These are phyloP conservation scores for Nymphalis c-album DNA, from an alignment of 2,888 invertebrate genomes.

Conservation along the genomic window DNA sequence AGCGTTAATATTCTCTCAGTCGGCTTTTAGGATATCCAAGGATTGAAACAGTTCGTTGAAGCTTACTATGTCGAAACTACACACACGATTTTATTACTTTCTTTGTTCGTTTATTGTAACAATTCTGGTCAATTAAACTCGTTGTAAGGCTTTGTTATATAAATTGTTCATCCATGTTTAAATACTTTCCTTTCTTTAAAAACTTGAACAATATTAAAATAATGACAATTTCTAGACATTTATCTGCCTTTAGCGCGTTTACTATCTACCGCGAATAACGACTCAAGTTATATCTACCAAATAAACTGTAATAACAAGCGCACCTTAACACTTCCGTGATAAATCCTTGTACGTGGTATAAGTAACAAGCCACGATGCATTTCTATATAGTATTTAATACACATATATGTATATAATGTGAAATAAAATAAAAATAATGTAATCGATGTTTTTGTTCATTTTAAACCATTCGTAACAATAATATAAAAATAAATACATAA, in stretches of 20 bases:
- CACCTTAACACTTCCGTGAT: constrained; percentile 64
- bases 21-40: too few species aligned
- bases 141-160: neutral
- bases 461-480: too few species aligned
- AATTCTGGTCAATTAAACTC: too few species aligned
- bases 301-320: constrained; percentile 70
- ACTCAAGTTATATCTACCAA: constrained; percentile 64
- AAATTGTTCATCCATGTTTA: neutral
- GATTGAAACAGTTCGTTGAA: too few species aligned
- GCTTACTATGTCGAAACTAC: too few species aligned
- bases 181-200: neutral
- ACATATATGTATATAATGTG: too few species aligned
- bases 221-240: neutral
- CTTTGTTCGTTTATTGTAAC: too few species aligned
- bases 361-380: constrained; percentile 32
- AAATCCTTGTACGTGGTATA: constrained; percentile 56
- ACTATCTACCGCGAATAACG: constrained; percentile 52
- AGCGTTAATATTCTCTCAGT: too few species aligned
- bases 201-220: neutral
- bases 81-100: too few species aligned
- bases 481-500: too few species aligned
- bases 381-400: neutral
- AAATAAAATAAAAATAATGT: too few species aligned
- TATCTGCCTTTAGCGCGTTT: constrained; percentile 37
- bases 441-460: too few species aligned